Percentiles rank a stretch among this genome's conserved stretches.
These are phyloP conservation scores for Bombus impatiens DNA, from an alignment of 1,140 invertebrate genomes.

Conservation along the genomic window DNA sequence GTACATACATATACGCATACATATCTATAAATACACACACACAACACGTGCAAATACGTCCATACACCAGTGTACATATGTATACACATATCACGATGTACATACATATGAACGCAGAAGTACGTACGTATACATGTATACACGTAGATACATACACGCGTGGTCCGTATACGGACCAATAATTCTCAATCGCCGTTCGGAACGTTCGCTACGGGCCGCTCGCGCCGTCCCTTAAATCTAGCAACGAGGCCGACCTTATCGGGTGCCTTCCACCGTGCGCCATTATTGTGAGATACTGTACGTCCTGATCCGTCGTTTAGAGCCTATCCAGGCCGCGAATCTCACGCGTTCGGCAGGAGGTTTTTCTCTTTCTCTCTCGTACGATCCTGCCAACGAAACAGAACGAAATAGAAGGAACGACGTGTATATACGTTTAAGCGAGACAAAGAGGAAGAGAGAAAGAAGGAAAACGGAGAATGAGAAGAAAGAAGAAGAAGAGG, in stretches of 20 bases:
- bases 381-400: not conserved
- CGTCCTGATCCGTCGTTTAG: constrained; percentile 67
- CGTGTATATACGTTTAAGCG: not conserved
- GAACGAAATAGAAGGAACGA: not conserved
- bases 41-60: not conserved
- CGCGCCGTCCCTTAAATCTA: constrained; percentile 64
- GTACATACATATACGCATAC: not conserved
- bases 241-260: constrained; percentile 64
- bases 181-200: constrained; percentile 60
- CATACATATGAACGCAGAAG: not conserved
- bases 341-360: constrained; percentile 58
- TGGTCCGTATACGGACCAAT: constrained; percentile 50
- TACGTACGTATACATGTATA: not conserved
- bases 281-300: constrained; percentile 69
- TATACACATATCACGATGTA: too few relatives aligned
- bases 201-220: constrained; percentile 39
- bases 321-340: constrained; percentile 58
- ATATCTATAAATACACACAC: not conserved
- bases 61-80: not conserved
- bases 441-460: not conserved
- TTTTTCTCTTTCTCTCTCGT: not conserved
- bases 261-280: constrained; percentile 61
- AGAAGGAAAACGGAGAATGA: not conserved
- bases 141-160: not conserved
- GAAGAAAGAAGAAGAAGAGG: not conserved